phyloP scores from a whole-genome alignment of 2,797 vertebrate species.

The Monodelphis domestica region DNA sequence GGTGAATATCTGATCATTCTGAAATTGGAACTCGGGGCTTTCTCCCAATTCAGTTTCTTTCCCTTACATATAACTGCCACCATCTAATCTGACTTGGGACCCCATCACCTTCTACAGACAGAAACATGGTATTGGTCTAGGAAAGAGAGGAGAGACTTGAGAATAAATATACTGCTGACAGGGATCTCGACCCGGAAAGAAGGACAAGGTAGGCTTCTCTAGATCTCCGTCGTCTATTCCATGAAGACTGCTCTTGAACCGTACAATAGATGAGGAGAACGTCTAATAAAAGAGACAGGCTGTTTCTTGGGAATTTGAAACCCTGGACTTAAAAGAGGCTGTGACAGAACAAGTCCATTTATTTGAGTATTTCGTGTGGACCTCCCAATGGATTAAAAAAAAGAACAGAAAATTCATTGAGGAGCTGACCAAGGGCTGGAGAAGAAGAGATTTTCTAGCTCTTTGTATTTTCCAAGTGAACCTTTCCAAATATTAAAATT shows the following conservation, averaged over 20 bases:
- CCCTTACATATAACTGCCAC: not conserved
- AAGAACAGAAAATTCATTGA: constrained; percentile 69
- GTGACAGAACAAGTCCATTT: not conserved
- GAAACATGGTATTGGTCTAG: not conserved
- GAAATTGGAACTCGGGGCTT: not conserved
- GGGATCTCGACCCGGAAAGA: not conserved
- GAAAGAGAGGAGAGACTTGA: not conserved
- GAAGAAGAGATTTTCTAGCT: constrained; percentile 49
- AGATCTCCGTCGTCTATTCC: constrained; percentile 22
- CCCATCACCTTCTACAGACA: not conserved
- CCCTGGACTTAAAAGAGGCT: constrained; percentile 12
- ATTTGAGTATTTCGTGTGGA: constrained; percentile 13
- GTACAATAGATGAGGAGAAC: constrained; percentile 1
- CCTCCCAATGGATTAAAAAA: constrained; percentile 36
- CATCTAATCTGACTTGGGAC: not conserved
- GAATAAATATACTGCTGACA: not conserved
- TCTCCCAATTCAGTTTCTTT: not conserved
- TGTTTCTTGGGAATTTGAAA: constrained; percentile 39
- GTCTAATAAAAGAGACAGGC: not conserved
- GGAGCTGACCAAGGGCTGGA: constrained; percentile 54
- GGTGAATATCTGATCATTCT: not conserved
- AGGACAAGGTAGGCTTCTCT: constrained; percentile 6
- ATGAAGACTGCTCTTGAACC: constrained; percentile 18
- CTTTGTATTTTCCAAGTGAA: constrained; percentile 74
- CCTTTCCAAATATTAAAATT: constrained; percentile 76